Conservation (phyloP, 2,888 invertebrate genomes). For the Parelbella ahira region DNA sequence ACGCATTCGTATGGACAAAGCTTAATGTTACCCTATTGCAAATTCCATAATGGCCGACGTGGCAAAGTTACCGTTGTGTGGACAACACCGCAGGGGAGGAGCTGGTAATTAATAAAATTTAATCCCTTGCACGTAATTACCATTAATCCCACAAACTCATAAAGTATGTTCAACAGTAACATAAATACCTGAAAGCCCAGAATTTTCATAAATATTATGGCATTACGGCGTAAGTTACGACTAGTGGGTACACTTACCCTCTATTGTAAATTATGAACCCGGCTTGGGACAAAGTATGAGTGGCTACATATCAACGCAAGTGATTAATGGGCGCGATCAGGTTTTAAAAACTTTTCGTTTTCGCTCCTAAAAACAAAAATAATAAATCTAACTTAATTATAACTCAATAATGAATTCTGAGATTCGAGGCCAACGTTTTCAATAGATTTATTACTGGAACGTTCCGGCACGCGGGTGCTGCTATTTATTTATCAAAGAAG, state of each 20-base stretch:
- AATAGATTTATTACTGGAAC: constrained; percentile 18
- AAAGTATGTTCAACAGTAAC: constrained; percentile 24
- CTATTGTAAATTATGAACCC: too few species aligned
- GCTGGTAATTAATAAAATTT: constrained; percentile 26
- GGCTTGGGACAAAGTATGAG: too few species aligned
- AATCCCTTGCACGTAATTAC: constrained; percentile 27
- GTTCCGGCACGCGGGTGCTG: constrained; percentile 4
- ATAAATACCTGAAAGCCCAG: constrained; percentile 23
- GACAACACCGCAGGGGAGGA: constrained; percentile 23
- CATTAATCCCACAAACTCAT: constrained; percentile 26
- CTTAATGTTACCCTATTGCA: constrained; percentile 16
- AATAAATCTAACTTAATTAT: constrained; percentile 14
- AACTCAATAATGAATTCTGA: constrained; percentile 17
- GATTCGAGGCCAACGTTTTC: constrained; percentile 9
- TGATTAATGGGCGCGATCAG: constrained; percentile 14
- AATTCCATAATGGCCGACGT: constrained; percentile 19
- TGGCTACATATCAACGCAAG: constrained; percentile 1
- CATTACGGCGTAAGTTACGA: constrained; percentile 5
- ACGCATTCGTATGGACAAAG: constrained; percentile 14
- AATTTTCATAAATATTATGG: constrained; percentile 17
- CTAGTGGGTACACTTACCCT: constrained; percentile 3
- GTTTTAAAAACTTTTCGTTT: constrained; percentile 9
- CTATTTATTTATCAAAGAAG: too few species aligned
- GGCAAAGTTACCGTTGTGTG: constrained; percentile 21
- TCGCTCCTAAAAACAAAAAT: constrained; percentile 12